Percentiles rank a stretch among this genome's conserved stretches.
Conservation (phyloP, 2,888 invertebrate species). For the Oxycera nigricornis region DNA sequence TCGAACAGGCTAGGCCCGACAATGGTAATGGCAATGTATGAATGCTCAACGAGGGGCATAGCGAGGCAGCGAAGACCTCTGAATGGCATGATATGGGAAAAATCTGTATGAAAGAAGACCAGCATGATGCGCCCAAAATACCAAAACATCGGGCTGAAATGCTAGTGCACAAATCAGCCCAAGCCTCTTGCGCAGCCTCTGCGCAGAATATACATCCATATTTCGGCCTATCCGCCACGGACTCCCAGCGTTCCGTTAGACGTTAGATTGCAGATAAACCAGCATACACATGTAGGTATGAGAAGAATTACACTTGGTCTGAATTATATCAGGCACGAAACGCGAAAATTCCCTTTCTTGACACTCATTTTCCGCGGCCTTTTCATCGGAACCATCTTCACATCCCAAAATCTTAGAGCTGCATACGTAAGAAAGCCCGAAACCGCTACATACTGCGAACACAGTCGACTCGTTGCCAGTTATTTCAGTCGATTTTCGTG, state of each 20-base stretch:
- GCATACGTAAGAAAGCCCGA: background rate
- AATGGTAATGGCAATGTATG: background rate
- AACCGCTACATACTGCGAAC: constrained; percentile 27
- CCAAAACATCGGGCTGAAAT: constrained; percentile 9
- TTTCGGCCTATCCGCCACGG: background rate
- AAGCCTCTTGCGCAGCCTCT: background rate
- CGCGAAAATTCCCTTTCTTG: constrained; percentile 22
- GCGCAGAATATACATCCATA: background rate
- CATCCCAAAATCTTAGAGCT: background rate
- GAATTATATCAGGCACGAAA: constrained; percentile 6
- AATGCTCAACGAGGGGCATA: background rate
- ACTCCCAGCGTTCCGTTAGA: constrained; percentile 30
- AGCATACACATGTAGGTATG: too few species aligned
- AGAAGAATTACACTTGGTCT: constrained; percentile 10
- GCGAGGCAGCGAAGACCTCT: background rate
- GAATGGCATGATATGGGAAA: constrained; percentile 29
- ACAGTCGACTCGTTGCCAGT: constrained; percentile 29
- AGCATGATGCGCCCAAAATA: constrained; percentile 9
- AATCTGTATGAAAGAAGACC: constrained; percentile 8
- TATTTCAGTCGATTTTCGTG: constrained; percentile 36
- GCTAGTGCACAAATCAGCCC: constrained; percentile 22
- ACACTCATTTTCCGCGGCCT: background rate
- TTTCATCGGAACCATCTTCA: background rate
- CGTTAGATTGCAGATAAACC: constrained; percentile 38
- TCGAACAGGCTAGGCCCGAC: constrained; percentile 7